Evolutionary conservation across 2,888 invertebrate genomes (phyloP).

Genomic region (Copidosoma aretas): DNA sequence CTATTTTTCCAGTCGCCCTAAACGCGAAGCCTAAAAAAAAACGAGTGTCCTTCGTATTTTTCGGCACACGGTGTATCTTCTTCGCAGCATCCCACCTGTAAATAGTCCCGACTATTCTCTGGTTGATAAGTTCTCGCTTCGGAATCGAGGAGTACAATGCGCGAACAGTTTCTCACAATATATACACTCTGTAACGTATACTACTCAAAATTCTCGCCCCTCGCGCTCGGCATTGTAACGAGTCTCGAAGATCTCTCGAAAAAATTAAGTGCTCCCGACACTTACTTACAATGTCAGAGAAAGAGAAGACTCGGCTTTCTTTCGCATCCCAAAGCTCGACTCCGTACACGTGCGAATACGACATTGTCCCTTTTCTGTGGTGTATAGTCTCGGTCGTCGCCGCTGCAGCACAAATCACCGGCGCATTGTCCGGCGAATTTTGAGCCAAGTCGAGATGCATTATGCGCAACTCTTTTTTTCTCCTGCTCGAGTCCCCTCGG

Average conservation of each 20-base stretch:
- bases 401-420: background rate
- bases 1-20: too few species aligned
- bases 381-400: background rate
- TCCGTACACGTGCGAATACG: background rate
- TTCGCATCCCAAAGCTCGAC: background rate
- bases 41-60: too few species aligned
- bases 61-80: too few species aligned
- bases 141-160: too few species aligned
- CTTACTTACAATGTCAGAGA: background rate
- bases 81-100: too few species aligned
- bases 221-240: background rate
- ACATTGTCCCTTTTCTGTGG: background rate
- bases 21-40: too few species aligned
- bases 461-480: conserved; percentile 7
- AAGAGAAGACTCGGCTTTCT: background rate
- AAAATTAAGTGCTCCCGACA: background rate
- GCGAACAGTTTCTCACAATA: background rate
- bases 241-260: background rate
- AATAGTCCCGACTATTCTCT: too few species aligned
- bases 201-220: too few species aligned
- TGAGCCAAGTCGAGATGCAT: conserved; percentile 18
- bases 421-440: conserved; percentile 24
- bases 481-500: background rate
- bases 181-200: too few species aligned
- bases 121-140: too few species aligned